Conservation (phyloP, 2,888 invertebrate species). For the Nasonia oneida region DNA sequence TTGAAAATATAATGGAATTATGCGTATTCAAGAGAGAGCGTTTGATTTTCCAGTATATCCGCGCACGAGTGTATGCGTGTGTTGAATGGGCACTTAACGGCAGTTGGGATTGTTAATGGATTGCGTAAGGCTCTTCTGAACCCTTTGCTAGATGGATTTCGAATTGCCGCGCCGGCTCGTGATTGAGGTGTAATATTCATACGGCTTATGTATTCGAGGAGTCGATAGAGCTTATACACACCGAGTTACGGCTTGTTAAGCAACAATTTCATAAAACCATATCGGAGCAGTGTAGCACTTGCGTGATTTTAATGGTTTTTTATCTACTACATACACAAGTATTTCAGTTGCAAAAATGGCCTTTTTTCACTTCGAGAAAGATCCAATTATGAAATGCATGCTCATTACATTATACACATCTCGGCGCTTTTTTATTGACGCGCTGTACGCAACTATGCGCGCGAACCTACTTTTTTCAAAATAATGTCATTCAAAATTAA, state of each 20-base stretch:
- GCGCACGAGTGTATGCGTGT: background rate
- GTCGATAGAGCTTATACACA: background rate
- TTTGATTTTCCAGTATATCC: conserved; percentile 2
- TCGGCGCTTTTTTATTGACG: background rate
- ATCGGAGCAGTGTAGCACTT: background rate
- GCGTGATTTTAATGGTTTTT: background rate
- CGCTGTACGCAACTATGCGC: conserved; percentile 17
- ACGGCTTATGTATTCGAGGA: background rate
- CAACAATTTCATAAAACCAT: conserved; percentile 16
- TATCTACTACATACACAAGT: background rate
- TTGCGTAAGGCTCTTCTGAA: conserved; percentile 30
- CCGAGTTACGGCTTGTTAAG: conserved; percentile 21
- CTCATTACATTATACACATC: background rate
- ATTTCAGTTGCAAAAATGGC: background rate
- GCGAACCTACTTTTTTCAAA: conserved; percentile 28
- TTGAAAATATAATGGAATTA: conserved; percentile 27
- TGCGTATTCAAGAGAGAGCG: background rate
- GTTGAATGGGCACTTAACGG: conserved; percentile 1
- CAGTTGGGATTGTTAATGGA: conserved; percentile 30
- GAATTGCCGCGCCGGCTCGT: background rate
- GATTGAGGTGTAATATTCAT: conserved; percentile 22
- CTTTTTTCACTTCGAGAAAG: background rate
- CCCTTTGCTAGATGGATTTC: conserved; percentile 16
- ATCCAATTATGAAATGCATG: conserved; percentile 1
- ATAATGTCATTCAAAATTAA: conserved; percentile 37